phyloP scores from a whole-genome alignment of 2,797 vertebrate species.

The Meriones psammophilus region DNA sequence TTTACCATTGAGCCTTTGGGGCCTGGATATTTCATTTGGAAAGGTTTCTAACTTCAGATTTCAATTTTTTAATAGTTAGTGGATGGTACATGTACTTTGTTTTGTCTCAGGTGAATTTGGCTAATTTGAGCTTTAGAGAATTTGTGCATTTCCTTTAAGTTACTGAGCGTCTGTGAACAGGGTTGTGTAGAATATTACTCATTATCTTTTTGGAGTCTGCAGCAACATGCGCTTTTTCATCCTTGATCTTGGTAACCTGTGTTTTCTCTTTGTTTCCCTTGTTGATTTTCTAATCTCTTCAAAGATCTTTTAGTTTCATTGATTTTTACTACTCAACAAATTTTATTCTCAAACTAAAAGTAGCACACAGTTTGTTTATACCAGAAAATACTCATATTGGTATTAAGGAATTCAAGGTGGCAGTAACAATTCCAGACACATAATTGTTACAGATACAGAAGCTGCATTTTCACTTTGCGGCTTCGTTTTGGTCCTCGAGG shows the following conservation, averaged over 20 bases:
- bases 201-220: not conserved
- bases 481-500: not conserved
- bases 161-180: not conserved
- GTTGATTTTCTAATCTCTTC: not conserved
- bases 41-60: not conserved
- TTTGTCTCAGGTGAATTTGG: constrained; percentile 11
- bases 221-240: not conserved
- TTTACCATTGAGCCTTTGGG: not conserved
- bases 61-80: not conserved
- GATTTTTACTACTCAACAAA: constrained; percentile 17
- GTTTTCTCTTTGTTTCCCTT: not conserved
- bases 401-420: not conserved
- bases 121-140: not conserved
- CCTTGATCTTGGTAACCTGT: not conserved
- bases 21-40: not conserved
- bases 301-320: constrained; percentile 9
- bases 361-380: not conserved
- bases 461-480: not conserved
- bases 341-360: constrained; percentile 12
- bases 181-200: not conserved
- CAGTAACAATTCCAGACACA: not conserved
- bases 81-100: not conserved
- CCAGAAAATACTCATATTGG: not conserved
- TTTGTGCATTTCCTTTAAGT: not conserved
- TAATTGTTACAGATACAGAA: not conserved